Percentiles rank a stretch among this genome's conserved stretches.
Evolutionary conservation across 2,888 invertebrate genomes (phyloP).

Genomic region (Tigriopus californicus): DNA sequence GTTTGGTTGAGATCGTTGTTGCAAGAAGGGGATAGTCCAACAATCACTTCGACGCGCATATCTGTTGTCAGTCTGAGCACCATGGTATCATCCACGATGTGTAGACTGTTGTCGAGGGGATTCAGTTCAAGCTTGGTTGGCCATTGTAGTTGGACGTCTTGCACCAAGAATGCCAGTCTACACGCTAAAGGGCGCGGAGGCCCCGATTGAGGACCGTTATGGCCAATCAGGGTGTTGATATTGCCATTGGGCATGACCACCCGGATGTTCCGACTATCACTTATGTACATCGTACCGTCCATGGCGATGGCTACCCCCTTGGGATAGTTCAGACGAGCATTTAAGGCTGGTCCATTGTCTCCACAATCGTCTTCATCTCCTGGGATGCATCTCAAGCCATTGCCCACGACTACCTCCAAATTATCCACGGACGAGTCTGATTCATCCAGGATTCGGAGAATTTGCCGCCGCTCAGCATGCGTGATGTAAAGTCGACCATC

Average conservation of each 20-base stretch:
- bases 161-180: constrained; percentile 44
- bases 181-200: constrained; percentile 60
- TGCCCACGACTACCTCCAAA: constrained; percentile 87
- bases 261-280: constrained; percentile 82
- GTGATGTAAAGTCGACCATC: constrained; percentile 87
- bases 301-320: constrained; percentile 83
- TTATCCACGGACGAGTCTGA: constrained; percentile 58
- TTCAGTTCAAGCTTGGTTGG: constrained; percentile 87
- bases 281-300: constrained; percentile 83
- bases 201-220: constrained; percentile 28
- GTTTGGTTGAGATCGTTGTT: not conserved
- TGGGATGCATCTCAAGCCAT: constrained; percentile 77
- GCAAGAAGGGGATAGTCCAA: constrained; percentile 80
- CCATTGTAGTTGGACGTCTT: constrained; percentile 69
- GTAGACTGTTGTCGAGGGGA: constrained; percentile 78
- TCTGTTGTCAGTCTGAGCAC: constrained; percentile 76
- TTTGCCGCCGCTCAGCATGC: constrained; percentile 86
- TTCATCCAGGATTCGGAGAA: constrained; percentile 62
- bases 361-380: constrained; percentile 90
- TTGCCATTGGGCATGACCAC: constrained; percentile 81
- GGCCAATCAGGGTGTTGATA: constrained; percentile 75
- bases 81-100: constrained; percentile 92
- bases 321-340: constrained; percentile 84
- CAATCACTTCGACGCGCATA: constrained; percentile 61
- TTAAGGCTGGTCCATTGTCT: constrained; percentile 75